Percentiles rank a stretch among this genome's conserved stretches.
phyloP scores from a whole-genome alignment of 2,888 invertebrate species.

The Rhynchonema sp. region DNA sequence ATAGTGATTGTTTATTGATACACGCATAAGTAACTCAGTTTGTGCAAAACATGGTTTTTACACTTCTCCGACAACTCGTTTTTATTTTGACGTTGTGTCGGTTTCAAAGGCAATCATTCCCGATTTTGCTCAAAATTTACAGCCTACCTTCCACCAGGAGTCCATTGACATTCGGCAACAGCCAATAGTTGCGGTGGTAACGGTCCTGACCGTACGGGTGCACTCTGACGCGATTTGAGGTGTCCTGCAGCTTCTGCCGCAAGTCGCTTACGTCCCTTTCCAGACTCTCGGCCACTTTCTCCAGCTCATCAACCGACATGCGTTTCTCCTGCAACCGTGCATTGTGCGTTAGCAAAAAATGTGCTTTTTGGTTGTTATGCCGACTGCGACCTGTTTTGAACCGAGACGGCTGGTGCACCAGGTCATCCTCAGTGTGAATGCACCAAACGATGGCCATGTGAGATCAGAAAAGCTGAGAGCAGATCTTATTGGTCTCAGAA shows the following conservation, averaged over 20 bases:
- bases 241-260: slow-evolving; percentile 10
- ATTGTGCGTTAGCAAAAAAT: no score
- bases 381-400: no score
- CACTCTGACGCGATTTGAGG: slow-evolving; percentile 43
- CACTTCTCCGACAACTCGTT: no score
- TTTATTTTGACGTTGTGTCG: no score
- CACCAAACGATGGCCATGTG: not conserved
- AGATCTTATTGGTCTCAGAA: no score
- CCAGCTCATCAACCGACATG: not conserved
- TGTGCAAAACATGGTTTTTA: no score
- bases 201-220: slow-evolving; percentile 79
- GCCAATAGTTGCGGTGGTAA: slow-evolving; percentile 79
- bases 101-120: no score
- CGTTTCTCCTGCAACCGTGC: not conserved
- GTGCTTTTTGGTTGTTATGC: no score
- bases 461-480: not conserved
- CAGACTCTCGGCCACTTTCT: not conserved
- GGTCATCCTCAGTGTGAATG: not conserved
- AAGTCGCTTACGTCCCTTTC: slow-evolving; percentile 6
- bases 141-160: slow-evolving; percentile 79
- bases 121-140: no score
- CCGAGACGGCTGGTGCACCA: no score
- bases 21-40: no score
- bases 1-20: no score
- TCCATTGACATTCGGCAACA: slow-evolving; percentile 59